phyloP scores from a whole-genome alignment of 2,888 invertebrate species.

The Orthosia gracilis region DNA sequence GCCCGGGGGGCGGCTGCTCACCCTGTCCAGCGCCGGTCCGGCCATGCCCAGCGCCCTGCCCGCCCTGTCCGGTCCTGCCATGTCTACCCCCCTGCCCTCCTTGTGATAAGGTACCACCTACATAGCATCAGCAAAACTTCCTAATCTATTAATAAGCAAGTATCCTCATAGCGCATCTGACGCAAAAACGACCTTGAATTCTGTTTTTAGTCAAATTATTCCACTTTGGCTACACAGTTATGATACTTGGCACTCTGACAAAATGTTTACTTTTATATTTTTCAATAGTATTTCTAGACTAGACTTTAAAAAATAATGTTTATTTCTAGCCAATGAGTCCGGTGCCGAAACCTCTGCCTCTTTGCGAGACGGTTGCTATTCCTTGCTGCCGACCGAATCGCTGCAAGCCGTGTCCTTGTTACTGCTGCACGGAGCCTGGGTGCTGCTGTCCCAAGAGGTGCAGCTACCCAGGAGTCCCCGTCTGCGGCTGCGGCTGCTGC shows the following conservation, averaged over 20 bases:
- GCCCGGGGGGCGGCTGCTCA: conserved; percentile 87
- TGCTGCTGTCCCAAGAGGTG: conserved; percentile 84
- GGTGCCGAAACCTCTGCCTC: conserved; percentile 72
- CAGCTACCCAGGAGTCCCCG: conserved; percentile 85
- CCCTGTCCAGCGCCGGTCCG: conserved; percentile 87
- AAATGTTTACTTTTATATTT: conserved; percentile 48
- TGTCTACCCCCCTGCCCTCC: conserved; percentile 85
- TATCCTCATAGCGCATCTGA: conserved; percentile 17
- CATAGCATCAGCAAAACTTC: neutral
- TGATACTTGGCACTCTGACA: conserved; percentile 65
- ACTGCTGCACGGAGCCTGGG: conserved; percentile 86
- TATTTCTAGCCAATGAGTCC: conserved; percentile 75
- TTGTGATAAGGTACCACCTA: conserved; percentile 80
- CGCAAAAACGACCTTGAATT: conserved; percentile 50
- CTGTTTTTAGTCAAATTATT: conserved; percentile 46
- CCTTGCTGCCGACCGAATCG: conserved; percentile 89
- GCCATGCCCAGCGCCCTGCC: conserved; percentile 82
- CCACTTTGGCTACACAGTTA: conserved; percentile 44
- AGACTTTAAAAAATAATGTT: conserved; percentile 40
- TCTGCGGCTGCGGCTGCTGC: conserved; percentile 79
- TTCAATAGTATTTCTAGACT: conserved; percentile 51
- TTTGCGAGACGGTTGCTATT: conserved; percentile 85
- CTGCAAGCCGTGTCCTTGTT: conserved; percentile 91
- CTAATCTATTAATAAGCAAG: conserved; percentile 17
- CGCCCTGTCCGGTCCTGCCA: conserved; percentile 80